Conservation (phyloP, 2,888 invertebrate genomes). For the Selenia dentaria region DNA sequence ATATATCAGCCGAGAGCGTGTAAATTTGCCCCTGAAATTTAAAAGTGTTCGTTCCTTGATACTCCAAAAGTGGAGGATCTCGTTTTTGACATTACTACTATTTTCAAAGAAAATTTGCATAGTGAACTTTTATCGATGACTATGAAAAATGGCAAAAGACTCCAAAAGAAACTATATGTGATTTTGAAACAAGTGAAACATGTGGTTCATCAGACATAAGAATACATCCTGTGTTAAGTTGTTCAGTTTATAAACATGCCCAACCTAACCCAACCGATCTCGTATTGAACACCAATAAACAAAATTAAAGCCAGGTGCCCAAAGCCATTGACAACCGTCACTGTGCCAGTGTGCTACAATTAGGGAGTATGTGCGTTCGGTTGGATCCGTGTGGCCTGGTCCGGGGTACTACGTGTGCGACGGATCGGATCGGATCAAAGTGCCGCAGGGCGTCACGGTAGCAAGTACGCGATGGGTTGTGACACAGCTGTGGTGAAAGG, state of each 20-base stretch:
- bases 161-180: no score
- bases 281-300: slow-evolving; percentile 14
- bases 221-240: no score
- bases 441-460: slow-evolving; percentile 59
- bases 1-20: no score
- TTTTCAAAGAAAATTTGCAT: no score
- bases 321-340: slow-evolving; percentile 34
- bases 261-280: slow-evolving; percentile 16
- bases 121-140: no score
- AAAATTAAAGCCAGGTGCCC: slow-evolving; percentile 27
- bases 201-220: no score
- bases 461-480: slow-evolving; percentile 54
- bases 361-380: slow-evolving; percentile 48
- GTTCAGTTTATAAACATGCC: slow-evolving; percentile 1
- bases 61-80: no score
- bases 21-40: no score
- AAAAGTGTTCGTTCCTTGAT: no score
- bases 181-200: no score
- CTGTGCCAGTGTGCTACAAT: slow-evolving; percentile 48
- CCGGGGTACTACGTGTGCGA: slow-evolving; percentile 43
- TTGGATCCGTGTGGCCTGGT: slow-evolving; percentile 37
- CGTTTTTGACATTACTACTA: no score
- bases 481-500: slow-evolving; percentile 35
- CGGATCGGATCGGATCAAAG: slow-evolving; percentile 46
- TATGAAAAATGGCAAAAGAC: no score